Evolutionary conservation across 2,113 vertebrate species (phyloP).

Genomic region (Lepus timidus): DNA sequence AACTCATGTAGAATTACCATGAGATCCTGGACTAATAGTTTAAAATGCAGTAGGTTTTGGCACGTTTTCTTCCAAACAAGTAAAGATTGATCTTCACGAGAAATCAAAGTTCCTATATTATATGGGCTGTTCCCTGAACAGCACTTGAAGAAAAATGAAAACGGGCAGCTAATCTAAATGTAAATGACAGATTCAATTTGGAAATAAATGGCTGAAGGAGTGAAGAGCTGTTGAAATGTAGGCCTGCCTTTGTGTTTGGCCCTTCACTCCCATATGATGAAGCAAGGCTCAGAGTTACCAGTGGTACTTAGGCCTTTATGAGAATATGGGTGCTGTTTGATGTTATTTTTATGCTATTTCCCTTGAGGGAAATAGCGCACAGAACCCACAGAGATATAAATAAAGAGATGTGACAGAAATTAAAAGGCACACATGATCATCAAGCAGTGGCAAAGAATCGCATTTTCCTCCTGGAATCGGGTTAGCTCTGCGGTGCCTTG

Average conservation of each 20-base stretch:
- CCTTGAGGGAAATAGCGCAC: neutral
- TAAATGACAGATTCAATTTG: constrained; percentile 52
- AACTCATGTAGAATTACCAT: neutral
- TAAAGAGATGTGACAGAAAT: neutral
- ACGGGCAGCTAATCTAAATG: constrained; percentile 55
- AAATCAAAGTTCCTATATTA: constrained; percentile 37
- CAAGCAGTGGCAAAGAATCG: neutral
- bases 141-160: constrained; percentile 64
- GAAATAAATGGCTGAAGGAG: constrained; percentile 14
- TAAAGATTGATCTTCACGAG: constrained; percentile 56
- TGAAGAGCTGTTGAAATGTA: constrained; percentile 44
- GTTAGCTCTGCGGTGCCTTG: neutral
- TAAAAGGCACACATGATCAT: neutral
- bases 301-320: neutral
- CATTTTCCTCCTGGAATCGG: neutral
- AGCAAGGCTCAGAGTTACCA: neutral
- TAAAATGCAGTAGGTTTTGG: constrained; percentile 47
- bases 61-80: constrained; percentile 51
- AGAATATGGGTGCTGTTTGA: neutral
- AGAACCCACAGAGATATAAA: neutral
- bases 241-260: neutral
- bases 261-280: neutral
- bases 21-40: neutral
- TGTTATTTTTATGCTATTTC: neutral
- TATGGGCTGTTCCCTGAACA: neutral